A percentile compares a stretch with the other conserved stretches of the same genome.
phyloP scores from a whole-genome alignment of 2,888 invertebrate species.

The Leptothorax acervorum region DNA sequence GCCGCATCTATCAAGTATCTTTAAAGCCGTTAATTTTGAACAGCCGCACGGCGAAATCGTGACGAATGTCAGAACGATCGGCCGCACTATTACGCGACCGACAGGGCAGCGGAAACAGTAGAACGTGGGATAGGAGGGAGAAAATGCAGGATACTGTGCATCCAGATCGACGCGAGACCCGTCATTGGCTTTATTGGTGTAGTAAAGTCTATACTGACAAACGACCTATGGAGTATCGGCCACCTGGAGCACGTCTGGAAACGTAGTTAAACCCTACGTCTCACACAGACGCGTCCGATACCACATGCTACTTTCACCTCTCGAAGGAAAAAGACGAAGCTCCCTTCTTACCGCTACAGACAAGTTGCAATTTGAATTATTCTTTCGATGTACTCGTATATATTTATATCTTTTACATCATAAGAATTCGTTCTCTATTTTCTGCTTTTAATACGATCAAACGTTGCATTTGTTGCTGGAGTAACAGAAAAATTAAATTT shows the following conservation, averaged over 20 bases:
- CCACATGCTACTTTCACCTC: conserved; percentile 2
- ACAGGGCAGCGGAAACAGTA: conserved; percentile 57
- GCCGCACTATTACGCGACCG: conserved; percentile 53
- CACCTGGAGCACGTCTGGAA: conserved; percentile 82
- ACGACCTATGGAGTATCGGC: conserved; percentile 75
- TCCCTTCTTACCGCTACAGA: not conserved
- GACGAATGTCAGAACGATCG: conserved; percentile 73
- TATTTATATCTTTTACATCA: not conserved
- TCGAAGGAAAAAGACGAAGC: not conserved
- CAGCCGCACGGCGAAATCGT: conserved; percentile 65
- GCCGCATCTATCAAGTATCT: conserved; percentile 57
- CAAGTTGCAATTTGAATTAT: not conserved
- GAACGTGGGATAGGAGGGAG: conserved; percentile 58
- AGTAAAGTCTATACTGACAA: conserved; percentile 81
- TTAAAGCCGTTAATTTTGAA: conserved; percentile 73
- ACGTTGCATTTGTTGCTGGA: not conserved
- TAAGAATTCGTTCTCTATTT: not conserved
- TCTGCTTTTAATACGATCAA: not conserved
- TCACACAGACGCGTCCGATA: conserved; percentile 31
- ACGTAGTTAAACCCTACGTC: conserved; percentile 78
- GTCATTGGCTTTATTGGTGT: conserved; percentile 82
- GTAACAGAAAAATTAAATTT: not conserved
- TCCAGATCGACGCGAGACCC: conserved; percentile 80
- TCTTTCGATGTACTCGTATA: not conserved
- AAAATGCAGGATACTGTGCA: conserved; percentile 79